phyloP scores from a whole-genome alignment of 2,888 invertebrate genomes.

The Nymphalis urticae region DNA sequence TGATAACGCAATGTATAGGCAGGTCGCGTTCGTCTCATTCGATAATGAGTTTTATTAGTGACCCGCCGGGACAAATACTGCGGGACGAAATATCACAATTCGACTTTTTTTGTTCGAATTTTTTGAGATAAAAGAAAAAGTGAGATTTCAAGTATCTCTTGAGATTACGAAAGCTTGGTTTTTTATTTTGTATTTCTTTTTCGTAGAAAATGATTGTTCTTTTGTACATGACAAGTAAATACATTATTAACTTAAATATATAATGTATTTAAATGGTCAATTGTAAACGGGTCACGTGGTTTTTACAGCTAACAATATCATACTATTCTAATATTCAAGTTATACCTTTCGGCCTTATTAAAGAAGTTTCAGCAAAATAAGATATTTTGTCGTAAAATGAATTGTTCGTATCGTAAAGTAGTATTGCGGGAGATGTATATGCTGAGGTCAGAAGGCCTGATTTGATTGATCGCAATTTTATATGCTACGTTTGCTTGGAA shows the following conservation, averaged over 20 bases:
- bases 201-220: too few relatives aligned
- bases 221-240: too few relatives aligned
- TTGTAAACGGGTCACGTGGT: too few relatives aligned
- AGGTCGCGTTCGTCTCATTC: constrained; percentile 13
- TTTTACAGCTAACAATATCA: not conserved
- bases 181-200: not conserved
- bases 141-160: not conserved
- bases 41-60: constrained; percentile 14
- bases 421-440: constrained; percentile 5
- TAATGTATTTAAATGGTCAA: too few relatives aligned
- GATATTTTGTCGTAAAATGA: constrained; percentile 20
- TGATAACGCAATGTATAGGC: constrained; percentile 18
- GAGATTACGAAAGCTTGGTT: not conserved
- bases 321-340: not conserved
- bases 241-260: too few relatives aligned
- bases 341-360: not conserved
- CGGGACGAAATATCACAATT: constrained; percentile 9
- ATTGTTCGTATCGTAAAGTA: constrained; percentile 6
- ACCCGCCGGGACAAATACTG: constrained; percentile 11
- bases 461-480: constrained; percentile 7
- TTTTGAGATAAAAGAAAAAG: not conserved
- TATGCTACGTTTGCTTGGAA: not conserved
- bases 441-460: not conserved
- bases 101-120: not conserved
- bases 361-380: constrained; percentile 8